phyloP scores from a whole-genome alignment of 2,888 invertebrate species.

The Pyrrhosoma nymphula region DNA sequence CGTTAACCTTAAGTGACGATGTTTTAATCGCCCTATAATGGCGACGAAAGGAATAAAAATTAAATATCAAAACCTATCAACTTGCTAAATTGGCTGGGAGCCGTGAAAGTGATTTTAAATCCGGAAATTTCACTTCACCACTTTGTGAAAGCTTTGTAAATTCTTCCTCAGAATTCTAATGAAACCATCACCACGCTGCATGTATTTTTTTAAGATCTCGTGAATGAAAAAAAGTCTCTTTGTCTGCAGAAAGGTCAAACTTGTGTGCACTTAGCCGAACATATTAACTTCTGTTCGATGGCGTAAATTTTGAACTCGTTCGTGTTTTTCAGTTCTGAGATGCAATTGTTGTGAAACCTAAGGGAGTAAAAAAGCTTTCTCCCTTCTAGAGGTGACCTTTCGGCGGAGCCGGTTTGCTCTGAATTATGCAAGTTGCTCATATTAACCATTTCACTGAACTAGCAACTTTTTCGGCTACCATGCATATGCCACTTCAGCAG shows the following conservation, averaged over 20 bases:
- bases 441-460: not conserved
- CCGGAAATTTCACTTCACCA: too few species aligned
- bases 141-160: too few species aligned
- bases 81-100: not conserved
- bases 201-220: too few species aligned
- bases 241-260: too few species aligned
- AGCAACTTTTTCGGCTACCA: not conserved
- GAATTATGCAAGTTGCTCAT: not conserved
- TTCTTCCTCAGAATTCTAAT: not conserved
- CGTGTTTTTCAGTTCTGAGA: not conserved
- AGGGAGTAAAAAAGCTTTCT: not conserved
- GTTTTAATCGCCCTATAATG: not conserved
- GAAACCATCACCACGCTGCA: not conserved
- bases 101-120: too few species aligned
- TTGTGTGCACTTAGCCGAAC: not conserved
- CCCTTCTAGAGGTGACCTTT: not conserved
- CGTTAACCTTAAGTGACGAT: not conserved
- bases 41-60: not conserved
- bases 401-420: not conserved
- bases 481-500: too few species aligned
- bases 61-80: not conserved
- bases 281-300: not conserved
- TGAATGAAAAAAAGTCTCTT: too few species aligned
- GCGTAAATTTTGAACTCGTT: not conserved
- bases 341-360: not conserved